These are phyloP conservation scores for Thalassaphorura encarpata DNA, from an alignment of 1,140 invertebrate genomes.

Conservation along the genomic window DNA sequence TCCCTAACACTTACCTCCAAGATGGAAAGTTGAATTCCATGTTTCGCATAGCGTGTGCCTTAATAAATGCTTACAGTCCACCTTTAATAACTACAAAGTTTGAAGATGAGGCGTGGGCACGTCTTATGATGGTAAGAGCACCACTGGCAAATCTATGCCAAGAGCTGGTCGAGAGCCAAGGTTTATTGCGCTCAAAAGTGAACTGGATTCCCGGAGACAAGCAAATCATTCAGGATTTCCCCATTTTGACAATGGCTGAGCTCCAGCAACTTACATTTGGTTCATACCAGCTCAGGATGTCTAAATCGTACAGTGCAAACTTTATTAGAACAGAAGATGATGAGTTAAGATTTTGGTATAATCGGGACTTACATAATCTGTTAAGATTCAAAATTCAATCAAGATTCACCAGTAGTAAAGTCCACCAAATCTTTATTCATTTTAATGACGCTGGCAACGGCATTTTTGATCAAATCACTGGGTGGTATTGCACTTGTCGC, in stretches of 20 bases:
- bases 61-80: conserved; percentile 8
- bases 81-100: background rate
- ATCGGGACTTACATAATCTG: background rate
- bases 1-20: conserved; percentile 9
- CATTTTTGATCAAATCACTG: background rate
- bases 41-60: conserved; percentile 11
- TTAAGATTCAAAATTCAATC: background rate
- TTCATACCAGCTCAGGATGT: conserved; percentile 11
- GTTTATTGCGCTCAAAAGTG: background rate
- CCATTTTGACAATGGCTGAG: conserved; percentile 5
- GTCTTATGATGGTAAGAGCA: background rate
- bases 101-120: background rate
- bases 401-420: background rate
- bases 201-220: background rate
- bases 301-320: background rate
- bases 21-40: background rate
- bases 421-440: background rate
- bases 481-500: conserved; percentile 18
- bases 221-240: conserved; percentile 6
- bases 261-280: conserved; percentile 12
- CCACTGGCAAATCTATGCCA: background rate
- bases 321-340: background rate
- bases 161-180: background rate
- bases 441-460: background rate
- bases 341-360: background rate